Percentiles rank a stretch among this genome's conserved stretches.
phyloP scores from a whole-genome alignment of 2,797 vertebrate genomes.

The Momotus momota region DNA sequence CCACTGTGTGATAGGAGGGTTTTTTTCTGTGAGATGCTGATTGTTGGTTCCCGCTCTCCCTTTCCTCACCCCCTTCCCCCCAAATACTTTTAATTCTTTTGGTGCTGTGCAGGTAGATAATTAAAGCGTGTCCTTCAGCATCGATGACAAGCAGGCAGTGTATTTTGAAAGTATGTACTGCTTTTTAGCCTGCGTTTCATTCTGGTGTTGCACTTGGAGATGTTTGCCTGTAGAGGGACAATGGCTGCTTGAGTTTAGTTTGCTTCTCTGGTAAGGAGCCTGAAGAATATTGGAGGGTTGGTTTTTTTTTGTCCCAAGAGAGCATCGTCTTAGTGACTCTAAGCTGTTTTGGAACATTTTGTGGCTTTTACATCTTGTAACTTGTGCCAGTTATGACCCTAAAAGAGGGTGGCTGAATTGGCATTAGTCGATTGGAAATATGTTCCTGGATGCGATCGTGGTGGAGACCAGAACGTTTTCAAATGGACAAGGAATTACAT shows the following conservation, averaged over 20 bases:
- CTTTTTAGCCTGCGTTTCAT: neutral
- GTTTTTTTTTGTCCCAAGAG: slow-evolving; percentile 14
- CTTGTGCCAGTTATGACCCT: slow-evolving; percentile 23
- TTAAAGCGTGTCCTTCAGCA: neutral
- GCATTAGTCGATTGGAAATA: neutral
- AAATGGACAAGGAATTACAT: slow-evolving; percentile 12
- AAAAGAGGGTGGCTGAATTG: slow-evolving; percentile 41
- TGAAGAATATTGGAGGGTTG: neutral
- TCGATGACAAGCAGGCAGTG: neutral
- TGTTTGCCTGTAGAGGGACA: neutral
- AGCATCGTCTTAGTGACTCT: neutral
- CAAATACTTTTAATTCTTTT: neutral
- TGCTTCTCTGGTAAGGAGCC: slow-evolving; percentile 42
- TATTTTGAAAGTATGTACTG: neutral
- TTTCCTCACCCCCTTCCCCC: neutral
- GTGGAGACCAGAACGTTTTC: slow-evolving; percentile 23
- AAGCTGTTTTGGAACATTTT: slow-evolving; percentile 65
- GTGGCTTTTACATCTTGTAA: slow-evolving; percentile 60
- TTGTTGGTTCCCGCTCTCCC: neutral
- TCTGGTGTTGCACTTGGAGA: neutral
- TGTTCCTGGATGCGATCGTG: neutral
- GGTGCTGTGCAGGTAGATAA: neutral
- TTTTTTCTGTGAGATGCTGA: neutral
- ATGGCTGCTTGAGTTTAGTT: neutral
- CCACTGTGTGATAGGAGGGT: neutral